These are phyloP conservation scores for Dicrostonyx torquatus DNA, from an alignment of 2,797 vertebrate genomes.

Conservation along the genomic window DNA sequence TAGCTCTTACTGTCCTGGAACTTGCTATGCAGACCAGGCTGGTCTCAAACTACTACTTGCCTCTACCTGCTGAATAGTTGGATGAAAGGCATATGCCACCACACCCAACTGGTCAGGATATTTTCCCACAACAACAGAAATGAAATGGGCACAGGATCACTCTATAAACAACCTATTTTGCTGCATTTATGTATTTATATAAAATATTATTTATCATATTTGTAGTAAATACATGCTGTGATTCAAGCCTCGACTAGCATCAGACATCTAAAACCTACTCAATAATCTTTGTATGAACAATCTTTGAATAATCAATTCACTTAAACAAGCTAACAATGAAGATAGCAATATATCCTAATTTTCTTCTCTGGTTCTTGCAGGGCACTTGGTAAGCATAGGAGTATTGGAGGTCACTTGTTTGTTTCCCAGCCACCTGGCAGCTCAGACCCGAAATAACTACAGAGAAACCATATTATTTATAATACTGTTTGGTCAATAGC, in stretches of 20 bases:
- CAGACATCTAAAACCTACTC: neutral
- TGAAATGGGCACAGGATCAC: neutral
- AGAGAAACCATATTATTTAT: too few species aligned
- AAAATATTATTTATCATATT: neutral
- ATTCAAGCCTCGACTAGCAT: neutral
- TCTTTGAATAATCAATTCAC: neutral
- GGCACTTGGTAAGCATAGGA: neutral
- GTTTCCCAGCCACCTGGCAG: too few species aligned
- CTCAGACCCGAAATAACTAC: too few species aligned
- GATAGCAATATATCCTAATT: neutral
- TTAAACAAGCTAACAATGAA: neutral
- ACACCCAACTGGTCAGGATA: neutral
- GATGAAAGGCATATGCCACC: neutral
- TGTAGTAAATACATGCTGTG: neutral
- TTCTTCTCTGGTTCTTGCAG: neutral
- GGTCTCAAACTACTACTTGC: neutral
- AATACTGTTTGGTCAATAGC: too few species aligned
- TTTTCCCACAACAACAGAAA: neutral
- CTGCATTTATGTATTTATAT: neutral
- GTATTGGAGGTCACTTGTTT: too few species aligned
- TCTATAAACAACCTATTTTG: neutral
- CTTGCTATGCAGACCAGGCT: neutral
- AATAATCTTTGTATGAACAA: neutral
- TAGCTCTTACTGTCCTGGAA: neutral
- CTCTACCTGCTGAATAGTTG: neutral